Percentiles rank a stretch among this genome's conserved stretches.
These are phyloP conservation scores for Ditylenchus dipsaci DNA, from an alignment of 1,140 invertebrate genomes.

Conservation along the genomic window DNA sequence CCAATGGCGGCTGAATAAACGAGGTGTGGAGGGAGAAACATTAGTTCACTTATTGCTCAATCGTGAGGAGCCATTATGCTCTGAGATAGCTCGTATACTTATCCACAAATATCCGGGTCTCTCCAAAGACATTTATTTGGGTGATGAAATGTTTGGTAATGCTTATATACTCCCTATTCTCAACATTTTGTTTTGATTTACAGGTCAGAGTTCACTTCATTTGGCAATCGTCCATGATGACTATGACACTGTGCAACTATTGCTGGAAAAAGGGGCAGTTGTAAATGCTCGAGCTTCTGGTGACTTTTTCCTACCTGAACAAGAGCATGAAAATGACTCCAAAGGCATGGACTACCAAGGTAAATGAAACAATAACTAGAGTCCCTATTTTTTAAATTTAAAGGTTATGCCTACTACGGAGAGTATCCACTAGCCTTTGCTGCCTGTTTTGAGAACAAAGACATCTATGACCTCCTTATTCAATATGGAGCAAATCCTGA, in stretches of 20 bases:
- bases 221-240: constrained; percentile 92
- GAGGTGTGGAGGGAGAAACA: constrained; percentile 87
- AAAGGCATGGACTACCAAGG: constrained; percentile 83
- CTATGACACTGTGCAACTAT: constrained; percentile 80
- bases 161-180: not conserved
- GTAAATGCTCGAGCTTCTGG: constrained; percentile 86
- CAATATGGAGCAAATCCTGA: constrained; percentile 87
- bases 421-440: constrained; percentile 95
- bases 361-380: constrained; percentile 37
- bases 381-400: constrained; percentile 4
- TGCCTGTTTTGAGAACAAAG: constrained; percentile 88
- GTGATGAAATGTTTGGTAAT: constrained; percentile 87
- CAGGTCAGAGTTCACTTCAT: constrained; percentile 83
- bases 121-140: constrained; percentile 88
- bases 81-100: constrained; percentile 78
- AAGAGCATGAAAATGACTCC: constrained; percentile 70
- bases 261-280: constrained; percentile 77
- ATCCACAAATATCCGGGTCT: constrained; percentile 84
- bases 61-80: constrained; percentile 79
- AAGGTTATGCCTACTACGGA: constrained; percentile 58
- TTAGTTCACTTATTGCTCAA: constrained; percentile 88
- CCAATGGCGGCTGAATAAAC: constrained; percentile 93
- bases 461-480: constrained; percentile 85
- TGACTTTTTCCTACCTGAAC: constrained; percentile 66
- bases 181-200: constrained; percentile 50